These are phyloP conservation scores for Onychomys torridus DNA, from an alignment of 2,797 vertebrate species.

Conservation along the genomic window DNA sequence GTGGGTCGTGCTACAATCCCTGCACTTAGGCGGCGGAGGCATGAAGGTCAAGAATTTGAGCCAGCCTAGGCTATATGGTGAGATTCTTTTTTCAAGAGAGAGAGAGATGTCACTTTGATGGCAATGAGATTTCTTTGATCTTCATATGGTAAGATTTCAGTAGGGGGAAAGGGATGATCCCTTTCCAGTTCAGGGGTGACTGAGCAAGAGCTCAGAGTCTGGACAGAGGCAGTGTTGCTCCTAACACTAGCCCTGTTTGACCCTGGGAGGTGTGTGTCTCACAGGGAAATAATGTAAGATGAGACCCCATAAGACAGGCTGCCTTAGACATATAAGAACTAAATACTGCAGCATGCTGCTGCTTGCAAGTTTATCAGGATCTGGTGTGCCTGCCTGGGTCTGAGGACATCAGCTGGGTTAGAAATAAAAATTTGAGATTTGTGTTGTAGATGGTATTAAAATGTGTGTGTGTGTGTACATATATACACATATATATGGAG, in stretches of 20 bases:
- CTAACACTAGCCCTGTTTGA: background rate
- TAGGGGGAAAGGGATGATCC: background rate
- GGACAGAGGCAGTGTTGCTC: background rate
- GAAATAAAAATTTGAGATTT: slow-evolving; percentile 14
- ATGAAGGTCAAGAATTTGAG: background rate
- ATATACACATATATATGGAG: no score
- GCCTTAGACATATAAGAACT: background rate
- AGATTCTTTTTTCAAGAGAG: background rate
- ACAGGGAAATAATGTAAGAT: background rate
- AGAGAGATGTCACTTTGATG: background rate
- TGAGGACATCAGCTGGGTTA: background rate
- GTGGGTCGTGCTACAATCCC: background rate
- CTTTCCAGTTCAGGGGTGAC: background rate
- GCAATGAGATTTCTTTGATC: background rate
- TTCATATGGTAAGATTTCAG: background rate
- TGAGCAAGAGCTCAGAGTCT: background rate
- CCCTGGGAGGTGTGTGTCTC: background rate
- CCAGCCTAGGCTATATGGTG: background rate
- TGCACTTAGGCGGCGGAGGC: background rate
- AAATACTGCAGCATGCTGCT: background rate
- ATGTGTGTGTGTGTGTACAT: no score
- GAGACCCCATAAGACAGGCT: background rate
- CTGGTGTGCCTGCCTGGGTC: background rate
- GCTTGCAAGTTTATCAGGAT: background rate
- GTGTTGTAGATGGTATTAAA: background rate